phyloP scores from a whole-genome alignment of 2,888 invertebrate species.

The Gnatocerus cornutus region DNA sequence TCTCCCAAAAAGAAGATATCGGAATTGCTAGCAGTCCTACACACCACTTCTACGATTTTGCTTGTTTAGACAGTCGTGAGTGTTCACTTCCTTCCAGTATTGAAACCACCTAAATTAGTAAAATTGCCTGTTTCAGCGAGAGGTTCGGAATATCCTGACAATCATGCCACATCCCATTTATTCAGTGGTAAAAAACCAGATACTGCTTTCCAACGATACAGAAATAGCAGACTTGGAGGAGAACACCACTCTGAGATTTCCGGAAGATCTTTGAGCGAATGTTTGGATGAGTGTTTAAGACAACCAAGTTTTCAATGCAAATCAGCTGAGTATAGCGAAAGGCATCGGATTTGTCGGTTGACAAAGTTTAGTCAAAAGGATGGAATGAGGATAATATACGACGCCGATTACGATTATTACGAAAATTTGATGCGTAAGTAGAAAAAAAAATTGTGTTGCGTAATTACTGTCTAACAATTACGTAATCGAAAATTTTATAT shows the following conservation, averaged over 20 bases:
- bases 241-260: constrained; percentile 94
- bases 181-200: constrained; percentile 87
- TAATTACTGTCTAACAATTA: too few relatives aligned
- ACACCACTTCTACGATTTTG: constrained; percentile 91
- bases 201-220: constrained; percentile 90
- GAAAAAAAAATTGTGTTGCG: too few relatives aligned
- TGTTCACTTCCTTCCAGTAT: constrained; percentile 59
- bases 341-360: constrained; percentile 87
- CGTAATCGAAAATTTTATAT: too few relatives aligned
- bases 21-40: constrained; percentile 89
- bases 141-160: constrained; percentile 91
- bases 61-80: constrained; percentile 93
- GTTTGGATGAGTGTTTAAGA: constrained; percentile 90
- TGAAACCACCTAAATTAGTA: constrained; percentile 14
- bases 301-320: constrained; percentile 93
- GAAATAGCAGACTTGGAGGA: constrained; percentile 89
- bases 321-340: constrained; percentile 91
- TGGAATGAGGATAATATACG: constrained; percentile 90
- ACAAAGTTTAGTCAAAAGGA: constrained; percentile 91
- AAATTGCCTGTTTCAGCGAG: constrained; percentile 77
- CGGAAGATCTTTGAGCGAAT: constrained; percentile 90
- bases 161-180: constrained; percentile 88
- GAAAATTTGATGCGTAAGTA: constrained; percentile 94
- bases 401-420: constrained; percentile 94
- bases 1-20: constrained; percentile 91